phyloP scores from a whole-genome alignment of 2,113 vertebrate species.

The Leuciscus idus region DNA sequence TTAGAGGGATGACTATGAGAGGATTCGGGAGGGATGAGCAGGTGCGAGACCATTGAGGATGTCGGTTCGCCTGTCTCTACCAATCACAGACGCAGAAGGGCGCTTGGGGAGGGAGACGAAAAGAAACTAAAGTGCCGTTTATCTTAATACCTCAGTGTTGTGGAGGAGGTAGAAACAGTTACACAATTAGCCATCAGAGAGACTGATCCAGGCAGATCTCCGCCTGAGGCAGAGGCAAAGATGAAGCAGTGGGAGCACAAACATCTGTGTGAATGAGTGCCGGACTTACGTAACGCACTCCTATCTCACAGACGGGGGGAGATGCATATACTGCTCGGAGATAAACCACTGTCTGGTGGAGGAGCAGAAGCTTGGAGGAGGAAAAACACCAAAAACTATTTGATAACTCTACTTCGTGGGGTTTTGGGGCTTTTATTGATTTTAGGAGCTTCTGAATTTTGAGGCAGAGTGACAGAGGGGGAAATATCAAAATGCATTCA shows the following conservation, averaged over 20 bases:
- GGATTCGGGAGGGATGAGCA: background rate
- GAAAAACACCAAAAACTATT: background rate
- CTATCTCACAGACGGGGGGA: background rate
- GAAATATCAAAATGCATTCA: background rate
- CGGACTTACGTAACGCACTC: constrained; percentile 12
- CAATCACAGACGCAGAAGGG: background rate
- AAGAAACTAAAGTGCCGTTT: background rate
- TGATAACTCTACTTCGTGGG: background rate
- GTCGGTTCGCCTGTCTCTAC: background rate
- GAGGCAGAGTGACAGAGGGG: background rate
- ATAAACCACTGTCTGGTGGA: background rate
- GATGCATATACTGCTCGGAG: background rate
- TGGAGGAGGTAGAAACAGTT: constrained; percentile 17
- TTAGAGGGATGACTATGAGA: constrained; percentile 13
- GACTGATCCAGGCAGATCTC: constrained; percentile 20
- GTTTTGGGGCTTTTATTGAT: background rate
- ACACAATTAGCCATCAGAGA: constrained; percentile 41
- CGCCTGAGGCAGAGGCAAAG: constrained; percentile 28
- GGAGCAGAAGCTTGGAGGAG: background rate
- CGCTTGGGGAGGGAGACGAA: background rate
- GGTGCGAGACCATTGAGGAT: background rate
- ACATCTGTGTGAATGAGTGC: constrained; percentile 21
- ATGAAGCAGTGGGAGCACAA: constrained; percentile 14
- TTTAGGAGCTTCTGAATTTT: background rate
- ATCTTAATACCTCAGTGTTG: background rate